Percentiles rank a stretch among this genome's conserved stretches.
Evolutionary conservation across 2,888 invertebrate genomes (phyloP).

Genomic region (Drosophila phalerata): DNA sequence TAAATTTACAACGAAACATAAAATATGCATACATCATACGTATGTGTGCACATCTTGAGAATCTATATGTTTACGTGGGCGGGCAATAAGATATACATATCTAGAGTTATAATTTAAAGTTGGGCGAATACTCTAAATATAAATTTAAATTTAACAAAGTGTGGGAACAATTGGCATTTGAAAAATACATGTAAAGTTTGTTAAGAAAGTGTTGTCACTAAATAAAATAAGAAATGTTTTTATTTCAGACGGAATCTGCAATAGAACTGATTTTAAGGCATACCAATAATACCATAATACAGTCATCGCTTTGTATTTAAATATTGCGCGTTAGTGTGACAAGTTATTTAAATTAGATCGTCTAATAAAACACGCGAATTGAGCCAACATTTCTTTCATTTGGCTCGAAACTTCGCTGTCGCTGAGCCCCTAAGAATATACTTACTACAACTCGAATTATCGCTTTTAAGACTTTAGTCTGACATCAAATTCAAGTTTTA

Average conservation of each 20-base stretch:
- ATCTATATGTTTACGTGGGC: conserved; percentile 20
- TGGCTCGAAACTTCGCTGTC: neutral
- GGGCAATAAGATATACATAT: conserved; percentile 6
- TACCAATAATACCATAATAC: neutral
- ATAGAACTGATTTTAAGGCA: no score
- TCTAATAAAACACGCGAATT: conserved; percentile 5
- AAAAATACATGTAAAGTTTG: no score
- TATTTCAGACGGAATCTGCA: neutral
- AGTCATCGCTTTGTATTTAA: neutral
- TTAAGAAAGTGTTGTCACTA: no score
- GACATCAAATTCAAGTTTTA: conserved; percentile 27
- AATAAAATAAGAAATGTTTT: no score
- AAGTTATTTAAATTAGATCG: conserved; percentile 1
- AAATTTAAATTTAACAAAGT: conserved; percentile 12
- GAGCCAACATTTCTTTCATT: neutral
- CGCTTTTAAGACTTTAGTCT: conserved; percentile 5
- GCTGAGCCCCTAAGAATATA: conserved; percentile 6
- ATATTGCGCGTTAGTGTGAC: neutral
- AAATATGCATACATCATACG: conserved; percentile 11
- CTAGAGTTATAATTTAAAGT: neutral
- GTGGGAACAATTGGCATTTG: conserved; percentile 19
- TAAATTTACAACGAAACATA: conserved; percentile 27
- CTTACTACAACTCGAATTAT: conserved; percentile 1
- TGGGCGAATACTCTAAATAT: conserved; percentile 25
- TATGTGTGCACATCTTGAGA: neutral